Percentiles rank a stretch among this genome's conserved stretches.
phyloP scores from a whole-genome alignment of 1,140 invertebrate genomes.

The Grapholita molesta region DNA sequence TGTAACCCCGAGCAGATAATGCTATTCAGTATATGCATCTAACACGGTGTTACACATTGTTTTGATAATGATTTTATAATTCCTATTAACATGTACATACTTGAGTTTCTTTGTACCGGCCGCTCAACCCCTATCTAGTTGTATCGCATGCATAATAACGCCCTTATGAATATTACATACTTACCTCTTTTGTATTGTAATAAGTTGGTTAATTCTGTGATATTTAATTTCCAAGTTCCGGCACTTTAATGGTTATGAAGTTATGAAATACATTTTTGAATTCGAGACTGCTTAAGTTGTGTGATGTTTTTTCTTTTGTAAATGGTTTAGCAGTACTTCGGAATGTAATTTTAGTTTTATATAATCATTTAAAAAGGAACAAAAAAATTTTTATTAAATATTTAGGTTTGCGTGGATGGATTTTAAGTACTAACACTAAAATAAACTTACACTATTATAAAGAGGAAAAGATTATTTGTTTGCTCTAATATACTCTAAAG shows the following conservation, averaged over 20 bases:
- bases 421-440: too few species aligned
- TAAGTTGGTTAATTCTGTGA: background rate
- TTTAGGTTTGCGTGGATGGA: too few species aligned
- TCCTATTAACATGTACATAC: slow-evolving; percentile 7
- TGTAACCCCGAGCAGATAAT: background rate
- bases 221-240: background rate
- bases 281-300: too few species aligned
- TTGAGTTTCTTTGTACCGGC: slow-evolving; percentile 11
- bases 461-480: too few species aligned
- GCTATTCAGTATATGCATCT: background rate
- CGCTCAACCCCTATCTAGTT: slow-evolving; percentile 3
- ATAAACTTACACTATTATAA: too few species aligned
- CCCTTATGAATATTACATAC: slow-evolving; percentile 31
- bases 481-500: too few species aligned
- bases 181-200: slow-evolving; percentile 28
- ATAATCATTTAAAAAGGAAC: too few species aligned
- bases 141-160: slow-evolving; percentile 29
- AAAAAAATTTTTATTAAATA: too few species aligned
- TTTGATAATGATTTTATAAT: slow-evolving; percentile 1
- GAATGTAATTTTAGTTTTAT: too few species aligned
- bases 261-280: background rate
- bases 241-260: background rate
- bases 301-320: too few species aligned
- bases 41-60: background rate
- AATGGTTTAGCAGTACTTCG: too few species aligned